Evolutionary conservation across 2,797 vertebrate species (phyloP).

Genomic region (Falco columbarius): DNA sequence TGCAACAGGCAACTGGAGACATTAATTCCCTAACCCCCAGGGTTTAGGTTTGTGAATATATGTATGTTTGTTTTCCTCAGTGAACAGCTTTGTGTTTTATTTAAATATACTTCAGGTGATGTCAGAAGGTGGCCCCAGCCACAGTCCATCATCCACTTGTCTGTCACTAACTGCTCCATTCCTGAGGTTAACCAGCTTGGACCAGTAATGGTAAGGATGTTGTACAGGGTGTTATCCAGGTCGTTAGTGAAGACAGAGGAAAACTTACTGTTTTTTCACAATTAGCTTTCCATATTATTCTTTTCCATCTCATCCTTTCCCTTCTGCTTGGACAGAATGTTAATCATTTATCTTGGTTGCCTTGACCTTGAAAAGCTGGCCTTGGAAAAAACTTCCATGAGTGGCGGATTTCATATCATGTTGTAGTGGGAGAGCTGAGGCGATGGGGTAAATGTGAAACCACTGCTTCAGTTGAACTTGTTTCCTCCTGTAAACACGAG

Average conservation of each 20-base stretch:
- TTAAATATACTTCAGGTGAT: neutral
- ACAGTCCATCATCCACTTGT: conserved; percentile 66
- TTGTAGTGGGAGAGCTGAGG: neutral
- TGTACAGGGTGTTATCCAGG: neutral
- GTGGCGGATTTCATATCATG: no score
- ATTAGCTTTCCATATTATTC: neutral
- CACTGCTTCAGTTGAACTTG: neutral
- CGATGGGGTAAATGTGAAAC: neutral
- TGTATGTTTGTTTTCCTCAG: neutral
- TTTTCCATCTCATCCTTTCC: neutral
- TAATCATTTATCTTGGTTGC: neutral
- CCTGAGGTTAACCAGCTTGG: conserved; percentile 43
- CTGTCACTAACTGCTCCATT: neutral
- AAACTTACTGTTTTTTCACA: conserved; percentile 72
- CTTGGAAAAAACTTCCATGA: neutral
- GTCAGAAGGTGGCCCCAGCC: neutral
- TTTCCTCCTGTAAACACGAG: neutral
- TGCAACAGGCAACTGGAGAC: neutral
- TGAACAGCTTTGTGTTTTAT: neutral
- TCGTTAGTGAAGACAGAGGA: neutral
- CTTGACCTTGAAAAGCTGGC: neutral
- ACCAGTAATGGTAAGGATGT: conserved; percentile 52
- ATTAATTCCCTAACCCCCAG: neutral
- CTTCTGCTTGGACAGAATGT: neutral
- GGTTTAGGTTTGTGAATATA: neutral